Evolutionary conservation across 1,140 invertebrate species (phyloP).

Genomic region (Phenacoccus solenopsis): DNA sequence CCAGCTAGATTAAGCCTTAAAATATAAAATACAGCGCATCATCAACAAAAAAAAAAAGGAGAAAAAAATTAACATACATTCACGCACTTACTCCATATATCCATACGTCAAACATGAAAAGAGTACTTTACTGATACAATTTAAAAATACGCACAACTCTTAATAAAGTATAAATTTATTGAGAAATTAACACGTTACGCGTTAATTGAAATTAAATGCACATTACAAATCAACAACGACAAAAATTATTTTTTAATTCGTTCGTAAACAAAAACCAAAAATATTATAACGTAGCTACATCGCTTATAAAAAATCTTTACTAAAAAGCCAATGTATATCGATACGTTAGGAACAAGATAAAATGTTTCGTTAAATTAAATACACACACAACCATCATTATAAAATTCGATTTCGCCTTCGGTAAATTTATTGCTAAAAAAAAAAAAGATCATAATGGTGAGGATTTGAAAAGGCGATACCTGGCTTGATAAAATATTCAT

Average conservation of each 20-base stretch:
- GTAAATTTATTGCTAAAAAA: too few species aligned
- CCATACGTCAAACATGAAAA: background rate
- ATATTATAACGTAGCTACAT: background rate
- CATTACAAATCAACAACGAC: slow-evolving; percentile 9
- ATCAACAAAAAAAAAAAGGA: too few species aligned
- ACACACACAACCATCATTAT: background rate
- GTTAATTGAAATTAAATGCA: slow-evolving; percentile 11
- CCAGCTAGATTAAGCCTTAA: background rate
- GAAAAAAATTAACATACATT: too few species aligned
- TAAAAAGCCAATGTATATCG: background rate
- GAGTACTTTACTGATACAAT: background rate
- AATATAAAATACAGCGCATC: background rate
- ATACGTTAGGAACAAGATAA: background rate
- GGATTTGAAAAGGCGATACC: too few species aligned
- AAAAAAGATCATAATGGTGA: too few species aligned
- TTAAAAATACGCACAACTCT: background rate
- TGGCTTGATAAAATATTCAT: too few species aligned
- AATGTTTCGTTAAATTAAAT: background rate
- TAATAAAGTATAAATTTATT: slow-evolving; percentile 18
- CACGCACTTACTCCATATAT: background rate
- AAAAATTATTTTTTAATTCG: slow-evolving; percentile 4
- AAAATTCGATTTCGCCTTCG: too few species aligned
- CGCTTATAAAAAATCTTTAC: background rate
- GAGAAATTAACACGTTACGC: slow-evolving; percentile 5
- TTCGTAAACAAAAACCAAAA: slow-evolving; percentile 11